Percentiles rank a stretch among this genome's conserved stretches.
Conservation (phyloP, 2,888 invertebrate genomes). For the Alsophila aescularia region DNA sequence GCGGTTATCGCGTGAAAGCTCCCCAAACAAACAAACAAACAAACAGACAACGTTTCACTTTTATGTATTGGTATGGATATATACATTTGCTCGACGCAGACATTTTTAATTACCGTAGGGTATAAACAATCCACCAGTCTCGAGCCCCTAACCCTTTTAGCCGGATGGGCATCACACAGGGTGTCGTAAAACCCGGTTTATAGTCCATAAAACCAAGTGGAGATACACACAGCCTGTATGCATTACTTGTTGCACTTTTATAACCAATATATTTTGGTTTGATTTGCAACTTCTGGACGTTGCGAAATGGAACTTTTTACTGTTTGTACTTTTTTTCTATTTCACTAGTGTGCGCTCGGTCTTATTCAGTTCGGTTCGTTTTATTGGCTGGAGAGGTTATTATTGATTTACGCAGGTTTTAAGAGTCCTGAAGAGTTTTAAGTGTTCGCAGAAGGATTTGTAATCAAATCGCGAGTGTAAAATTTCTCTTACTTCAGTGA, state of each 20-base stretch:
- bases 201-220: conserved; percentile 80
- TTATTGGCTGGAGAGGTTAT: conserved; percentile 14
- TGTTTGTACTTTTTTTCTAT: conserved; percentile 50
- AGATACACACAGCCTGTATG: conserved; percentile 70
- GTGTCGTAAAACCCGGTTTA: conserved; percentile 76
- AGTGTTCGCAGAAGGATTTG: conserved; percentile 21
- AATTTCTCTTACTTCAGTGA: neutral
- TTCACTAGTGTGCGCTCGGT: conserved; percentile 26
- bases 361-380: conserved; percentile 31
- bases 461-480: conserved; percentile 17
- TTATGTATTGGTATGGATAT: no score
- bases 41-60: no score
- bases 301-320: conserved; percentile 61
- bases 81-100: conserved; percentile 46
- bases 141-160: conserved; percentile 76
- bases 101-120: conserved; percentile 71
- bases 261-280: conserved; percentile 82
- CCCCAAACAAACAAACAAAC: no score
- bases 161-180: conserved; percentile 80
- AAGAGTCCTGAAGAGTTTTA: conserved; percentile 25
- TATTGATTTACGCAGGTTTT: conserved; percentile 36
- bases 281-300: conserved; percentile 79
- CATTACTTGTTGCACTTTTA: conserved; percentile 83
- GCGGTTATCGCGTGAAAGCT: no score
- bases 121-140: conserved; percentile 54